Percentiles rank a stretch among this genome's conserved stretches.
Evolutionary conservation across 2,113 vertebrate genomes (phyloP).

Genomic region (Megaleporinus macrocephalus): DNA sequence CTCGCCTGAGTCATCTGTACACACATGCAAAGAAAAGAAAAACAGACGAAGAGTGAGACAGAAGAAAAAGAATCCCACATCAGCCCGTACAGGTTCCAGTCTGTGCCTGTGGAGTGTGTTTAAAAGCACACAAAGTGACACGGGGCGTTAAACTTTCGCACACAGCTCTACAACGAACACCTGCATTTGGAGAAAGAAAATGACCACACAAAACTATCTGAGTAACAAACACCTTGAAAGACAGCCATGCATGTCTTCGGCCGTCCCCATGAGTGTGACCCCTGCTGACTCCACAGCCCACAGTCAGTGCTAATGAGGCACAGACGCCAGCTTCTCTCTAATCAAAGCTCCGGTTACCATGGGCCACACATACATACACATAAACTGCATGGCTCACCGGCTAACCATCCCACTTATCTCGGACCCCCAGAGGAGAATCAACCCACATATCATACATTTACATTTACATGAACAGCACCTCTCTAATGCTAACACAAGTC

Average conservation of each 20-base stretch:
- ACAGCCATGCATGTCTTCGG: too few relatives aligned
- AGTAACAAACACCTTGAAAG: too few relatives aligned
- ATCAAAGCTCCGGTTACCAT: slow-evolving; percentile 25
- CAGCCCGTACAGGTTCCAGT: neutral
- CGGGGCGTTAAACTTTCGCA: too few relatives aligned
- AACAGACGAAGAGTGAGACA: neutral
- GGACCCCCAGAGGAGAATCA: neutral
- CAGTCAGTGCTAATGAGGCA: neutral
- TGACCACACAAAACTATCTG: neutral
- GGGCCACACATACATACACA: slow-evolving; percentile 3
- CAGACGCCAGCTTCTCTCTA: slow-evolving; percentile 4
- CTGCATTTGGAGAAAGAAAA: too few relatives aligned
- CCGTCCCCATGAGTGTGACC: neutral
- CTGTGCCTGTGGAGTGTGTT: neutral
- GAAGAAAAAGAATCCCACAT: too few relatives aligned
- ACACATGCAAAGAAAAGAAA: neutral
- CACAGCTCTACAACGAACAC: too few relatives aligned
- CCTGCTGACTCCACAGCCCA: slow-evolving; percentile 6
- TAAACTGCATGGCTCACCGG: neutral
- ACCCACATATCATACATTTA: neutral
- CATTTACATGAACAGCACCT: slow-evolving; percentile 10
- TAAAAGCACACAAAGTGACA: neutral
- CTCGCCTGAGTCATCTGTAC: slow-evolving; percentile 94
- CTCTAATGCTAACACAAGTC: too few relatives aligned
- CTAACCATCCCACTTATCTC: neutral